Evolutionary conservation across 2,113 vertebrate genomes (phyloP), one percentile per base, ranked within the genome.

Genomic region (Trematocara stigmaticum): DNA sequence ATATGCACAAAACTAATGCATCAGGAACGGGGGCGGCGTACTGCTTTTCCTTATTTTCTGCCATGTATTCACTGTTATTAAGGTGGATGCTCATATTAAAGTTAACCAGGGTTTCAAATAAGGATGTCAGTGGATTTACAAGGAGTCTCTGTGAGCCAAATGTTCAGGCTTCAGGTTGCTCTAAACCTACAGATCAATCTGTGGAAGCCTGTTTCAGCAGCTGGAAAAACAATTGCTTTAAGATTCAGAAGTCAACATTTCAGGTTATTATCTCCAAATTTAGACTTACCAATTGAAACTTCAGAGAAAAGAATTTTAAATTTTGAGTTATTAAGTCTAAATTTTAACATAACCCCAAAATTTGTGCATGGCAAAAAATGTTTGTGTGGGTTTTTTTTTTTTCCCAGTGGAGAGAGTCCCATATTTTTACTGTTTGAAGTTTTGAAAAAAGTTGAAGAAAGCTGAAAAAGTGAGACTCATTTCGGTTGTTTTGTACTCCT

Each of bases 351-450:
- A 23, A 69, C n/a, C n/a, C n/a, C 4, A 13, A 23, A 38, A 18
- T 4, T 40, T 13, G 35, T 66, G 31, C 7, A 64, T 38, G 59
- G 59, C 6, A 66, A 69, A 69, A 69, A 69, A 42, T 0, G 2
- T 61, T 61, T 61, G 57, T 38, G 59, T 38, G 7, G 3, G 5
- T 0, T 0, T 5, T 6, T 0, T 6, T 6, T n/a, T 66, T 23
- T 66, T 2, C 0, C 18, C 35, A 69, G 35, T 7, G 61, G 18
- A 42, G 20, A 15, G 13, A 45, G 40, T 26, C 5, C 13, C 40
- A 47, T 47, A 74, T 3, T 47, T 47, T 47, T 29, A 47, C 13
- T 74, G 23, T 29, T 74, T 1, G 3, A 11, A 47, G 40, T 6
- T 74, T 47, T 74, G 5, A 29, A 29, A 74, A 26, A 47, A 74